These are phyloP conservation scores for Paramormyrops kingsleyae DNA, from an alignment of 2,113 vertebrate species.

Conservation along the genomic window DNA sequence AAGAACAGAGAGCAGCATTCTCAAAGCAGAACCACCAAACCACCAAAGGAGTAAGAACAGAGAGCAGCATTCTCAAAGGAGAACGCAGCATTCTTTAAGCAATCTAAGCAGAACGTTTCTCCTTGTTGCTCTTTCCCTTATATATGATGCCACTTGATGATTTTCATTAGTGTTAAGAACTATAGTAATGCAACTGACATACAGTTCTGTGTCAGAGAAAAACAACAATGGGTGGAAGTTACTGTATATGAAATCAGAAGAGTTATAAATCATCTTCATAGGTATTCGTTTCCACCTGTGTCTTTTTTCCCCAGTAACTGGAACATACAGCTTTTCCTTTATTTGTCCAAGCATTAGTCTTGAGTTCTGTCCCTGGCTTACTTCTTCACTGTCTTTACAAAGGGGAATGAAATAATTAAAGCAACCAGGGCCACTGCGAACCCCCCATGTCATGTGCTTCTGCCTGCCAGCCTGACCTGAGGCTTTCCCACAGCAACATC, in stretches of 20 bases:
- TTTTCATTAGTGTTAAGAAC: not conserved
- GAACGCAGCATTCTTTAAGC: not conserved
- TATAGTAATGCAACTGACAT: not conserved
- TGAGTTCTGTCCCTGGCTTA: not conserved
- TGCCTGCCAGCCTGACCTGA: not conserved
- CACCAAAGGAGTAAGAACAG: not conserved
- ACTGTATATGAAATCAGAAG: not conserved
- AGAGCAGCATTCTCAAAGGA: not conserved
- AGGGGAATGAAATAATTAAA: not conserved
- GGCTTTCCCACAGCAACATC: not conserved
- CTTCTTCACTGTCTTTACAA: not conserved
- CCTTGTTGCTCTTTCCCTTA: not conserved
- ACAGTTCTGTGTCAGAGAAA: not conserved
- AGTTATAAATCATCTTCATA: not conserved
- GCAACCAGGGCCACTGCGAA: not conserved
- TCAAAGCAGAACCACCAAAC: not conserved
- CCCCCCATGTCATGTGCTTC: not conserved
- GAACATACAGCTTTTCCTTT: not conserved
- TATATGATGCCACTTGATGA: not conserved
- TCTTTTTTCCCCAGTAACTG: not conserved
- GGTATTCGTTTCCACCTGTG: not conserved
- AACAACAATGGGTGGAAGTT: not conserved
- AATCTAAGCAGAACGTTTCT: not conserved
- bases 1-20: not conserved
- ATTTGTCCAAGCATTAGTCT: not conserved